These are phyloP conservation scores for Apotomis turbidana DNA, from an alignment of 2,888 invertebrate genomes.

Conservation along the genomic window DNA sequence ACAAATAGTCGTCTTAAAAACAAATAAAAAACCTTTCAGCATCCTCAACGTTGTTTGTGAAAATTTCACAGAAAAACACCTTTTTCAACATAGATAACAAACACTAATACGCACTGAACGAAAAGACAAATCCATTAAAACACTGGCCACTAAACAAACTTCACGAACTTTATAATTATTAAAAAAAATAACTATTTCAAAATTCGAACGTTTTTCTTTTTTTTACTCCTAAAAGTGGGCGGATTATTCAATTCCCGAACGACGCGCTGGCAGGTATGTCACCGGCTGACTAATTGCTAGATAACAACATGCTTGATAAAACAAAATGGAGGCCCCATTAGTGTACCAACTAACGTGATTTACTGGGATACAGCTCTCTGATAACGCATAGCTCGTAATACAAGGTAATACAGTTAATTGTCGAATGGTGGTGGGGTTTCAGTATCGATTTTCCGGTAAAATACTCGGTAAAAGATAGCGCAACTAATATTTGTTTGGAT, in stretches of 20 bases:
- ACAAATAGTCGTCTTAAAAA: slow-evolving; percentile 8
- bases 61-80: slow-evolving; percentile 64
- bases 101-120: slow-evolving; percentile 18
- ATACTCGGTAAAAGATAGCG: slow-evolving; percentile 47
- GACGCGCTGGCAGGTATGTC: slow-evolving; percentile 58
- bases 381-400: slow-evolving; percentile 30
- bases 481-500: slow-evolving; percentile 39
- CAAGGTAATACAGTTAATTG: slow-evolving; percentile 13
- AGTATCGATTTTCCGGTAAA: slow-evolving; percentile 14
- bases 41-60: slow-evolving; percentile 49
- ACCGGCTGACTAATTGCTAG: slow-evolving; percentile 69
- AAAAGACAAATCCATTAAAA: slow-evolving; percentile 16
- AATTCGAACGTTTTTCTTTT: slow-evolving; percentile 14
- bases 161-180: neutral
- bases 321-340: slow-evolving; percentile 49
- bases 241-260: slow-evolving; percentile 39
- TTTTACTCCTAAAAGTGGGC: slow-evolving; percentile 34
- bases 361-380: slow-evolving; percentile 53
- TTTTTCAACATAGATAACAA: slow-evolving; percentile 56
- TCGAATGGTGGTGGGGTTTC: neutral
- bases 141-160: slow-evolving; percentile 24
- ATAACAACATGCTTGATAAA: slow-evolving; percentile 67
- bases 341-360: slow-evolving; percentile 58
- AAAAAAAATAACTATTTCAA: slow-evolving; percentile 8
- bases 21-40: slow-evolving; percentile 53